Evolutionary conservation across 2,113 vertebrate species (phyloP).

Genomic region (Phalacrocorax pelagicus): DNA sequence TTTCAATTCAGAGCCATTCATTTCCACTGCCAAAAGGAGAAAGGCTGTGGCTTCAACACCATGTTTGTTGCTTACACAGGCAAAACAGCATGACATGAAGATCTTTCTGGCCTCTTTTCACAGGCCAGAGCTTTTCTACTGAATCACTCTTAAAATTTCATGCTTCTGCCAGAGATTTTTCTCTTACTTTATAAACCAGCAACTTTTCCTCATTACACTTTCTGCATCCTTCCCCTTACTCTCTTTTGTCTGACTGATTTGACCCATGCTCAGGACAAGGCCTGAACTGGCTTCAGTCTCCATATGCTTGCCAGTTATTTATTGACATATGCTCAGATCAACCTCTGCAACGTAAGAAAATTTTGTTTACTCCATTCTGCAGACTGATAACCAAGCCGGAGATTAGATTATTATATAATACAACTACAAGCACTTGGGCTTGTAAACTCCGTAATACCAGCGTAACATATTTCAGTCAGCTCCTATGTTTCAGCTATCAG

Average conservation of each 20-base stretch:
- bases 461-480: not conserved
- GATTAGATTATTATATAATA: not conserved
- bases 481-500: not conserved
- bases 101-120: not conserved
- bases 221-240: not conserved
- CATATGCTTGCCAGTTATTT: not conserved
- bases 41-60: not conserved
- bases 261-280: not conserved
- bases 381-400: not conserved
- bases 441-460: not conserved
- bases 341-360: not conserved
- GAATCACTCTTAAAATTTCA: not conserved
- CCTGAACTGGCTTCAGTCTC: not conserved
- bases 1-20: not conserved
- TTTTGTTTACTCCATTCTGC: not conserved
- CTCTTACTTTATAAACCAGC: not conserved
- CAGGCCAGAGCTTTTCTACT: not conserved
- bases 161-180: not conserved
- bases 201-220: not conserved
- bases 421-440: not conserved
- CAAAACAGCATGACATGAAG: not conserved
- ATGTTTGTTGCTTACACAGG: not conserved
- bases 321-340: not conserved
- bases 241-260: not conserved
- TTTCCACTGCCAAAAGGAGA: rapidly evolving